Evolutionary conservation across 2,797 vertebrate species (phyloP), one percentile per base, ranked within the genome.

Genomic region (Simalia tracyae): DNA sequence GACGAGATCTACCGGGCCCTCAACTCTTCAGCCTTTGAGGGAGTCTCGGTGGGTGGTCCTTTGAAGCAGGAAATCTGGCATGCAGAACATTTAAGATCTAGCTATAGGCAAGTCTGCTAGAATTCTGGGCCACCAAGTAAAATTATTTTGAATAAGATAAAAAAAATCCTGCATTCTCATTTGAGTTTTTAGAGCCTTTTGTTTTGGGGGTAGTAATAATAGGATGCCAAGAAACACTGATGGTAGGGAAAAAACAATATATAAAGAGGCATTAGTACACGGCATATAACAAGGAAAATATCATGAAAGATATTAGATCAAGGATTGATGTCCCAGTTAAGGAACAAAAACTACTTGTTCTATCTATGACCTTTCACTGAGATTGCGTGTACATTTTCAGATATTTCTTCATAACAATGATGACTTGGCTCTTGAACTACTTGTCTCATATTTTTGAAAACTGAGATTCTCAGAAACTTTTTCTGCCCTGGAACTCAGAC

Each of bases 11-110:
- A 99, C 97, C 96, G 98, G 1, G 99, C 99, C 0, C 98, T 99
- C 97, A 99, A 99, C 97, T 99, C 99, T 3, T 99, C 99, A 0
- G 99, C 98, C 90, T 99, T 99, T 0, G 99, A 99, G 93, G 99
- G 99, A 0, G 99, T 99, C 92, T 99, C 99, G 66, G 99, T 99
- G 95, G 97, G 97, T 96, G 42, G 46, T 1, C 42, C 50, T 64
- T 24, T 17, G 9, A 22, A 17, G 12, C n/a, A 60, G 50, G n/a
- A 31, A 9, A 10, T 42, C n/a, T 72, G 56, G 15, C 46, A 3
- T 11, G 10, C 5, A n/a, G 4, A 63, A 81, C 5, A 14, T 46
- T 56, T 5, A 19, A 19, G 1, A 1, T 10, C 31, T 59, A 59
- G 31, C 50, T 14, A 9, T 28, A 36, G n/a, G 46, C 68, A 36